Evolutionary conservation across 2,113 vertebrate species (phyloP).

Genomic region (Cololabis saira): DNA sequence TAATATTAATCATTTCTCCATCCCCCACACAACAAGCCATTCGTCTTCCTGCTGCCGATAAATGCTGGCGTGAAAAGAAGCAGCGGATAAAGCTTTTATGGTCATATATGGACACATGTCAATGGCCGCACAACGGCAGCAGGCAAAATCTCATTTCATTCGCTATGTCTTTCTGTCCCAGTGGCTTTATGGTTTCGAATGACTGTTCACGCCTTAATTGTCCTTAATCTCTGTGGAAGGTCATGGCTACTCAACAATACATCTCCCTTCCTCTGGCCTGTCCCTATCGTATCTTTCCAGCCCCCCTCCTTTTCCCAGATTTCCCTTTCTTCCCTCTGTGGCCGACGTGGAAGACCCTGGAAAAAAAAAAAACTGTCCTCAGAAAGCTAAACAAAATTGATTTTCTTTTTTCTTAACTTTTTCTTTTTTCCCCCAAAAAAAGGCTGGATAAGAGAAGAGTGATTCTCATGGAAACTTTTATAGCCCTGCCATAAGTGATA

Average conservation of each 20-base stretch:
- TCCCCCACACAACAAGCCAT: conserved; percentile 54
- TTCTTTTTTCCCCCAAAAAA: background rate
- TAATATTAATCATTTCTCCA: conserved; percentile 72
- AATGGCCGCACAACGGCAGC: conserved; percentile 18
- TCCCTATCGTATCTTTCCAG: conserved; percentile 9
- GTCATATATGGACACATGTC: conserved; percentile 2
- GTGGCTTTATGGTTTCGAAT: conserved; percentile 54
- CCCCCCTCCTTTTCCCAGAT: no score
- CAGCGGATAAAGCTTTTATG: conserved; percentile 20
- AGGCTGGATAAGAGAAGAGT: background rate
- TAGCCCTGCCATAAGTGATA: background rate
- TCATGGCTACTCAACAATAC: conserved; percentile 64
- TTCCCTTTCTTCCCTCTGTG: conserved; percentile 1
- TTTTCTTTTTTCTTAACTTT: background rate
- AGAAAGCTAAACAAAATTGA: conserved; percentile 27
- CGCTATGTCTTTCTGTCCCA: conserved; percentile 40
- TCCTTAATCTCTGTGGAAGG: conserved; percentile 75
- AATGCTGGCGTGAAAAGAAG: conserved; percentile 51
- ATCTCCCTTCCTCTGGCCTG: conserved; percentile 44
- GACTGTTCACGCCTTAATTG: conserved; percentile 70
- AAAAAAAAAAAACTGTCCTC: conserved; percentile 22
- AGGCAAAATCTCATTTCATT: conserved; percentile 1
- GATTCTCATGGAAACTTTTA: conserved; percentile 9
- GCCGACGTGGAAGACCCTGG: background rate
- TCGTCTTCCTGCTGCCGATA: conserved; percentile 48